Base-by-base conservation (phyloP, 2,888 invertebrate genomes). In the Cinara cedri region DNA sequence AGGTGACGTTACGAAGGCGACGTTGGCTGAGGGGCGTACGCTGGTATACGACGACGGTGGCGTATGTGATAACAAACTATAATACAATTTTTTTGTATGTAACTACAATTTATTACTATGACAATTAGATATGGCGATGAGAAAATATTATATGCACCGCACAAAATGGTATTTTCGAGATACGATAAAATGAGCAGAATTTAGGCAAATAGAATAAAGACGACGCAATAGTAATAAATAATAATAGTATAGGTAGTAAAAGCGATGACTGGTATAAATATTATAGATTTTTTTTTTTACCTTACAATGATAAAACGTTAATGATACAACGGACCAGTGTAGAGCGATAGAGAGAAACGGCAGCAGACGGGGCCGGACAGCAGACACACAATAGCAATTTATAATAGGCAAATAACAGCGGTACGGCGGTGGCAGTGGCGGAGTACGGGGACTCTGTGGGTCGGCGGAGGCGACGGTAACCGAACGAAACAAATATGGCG, bases 401-500 rank as follows among this genome's bases (percentile, higher is more conserved):
- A 3, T n/a, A n/a, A n/a, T 34, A 34, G 60, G 24, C 60, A 60
- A 24, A 60, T 46, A 66, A 66, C 46, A 66, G 46, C 66, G 4
- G 11, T 16, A 16, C 42, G 21, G 8, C 0, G 0, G 34, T 6
- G 24, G 24, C 24, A n/a, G n/a, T 9, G 21, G 46, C 66, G 66
- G 16, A 6, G 46, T 34, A 34, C 9, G 21, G 44, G 14, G 44
- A 1, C 19, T n/a, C 21, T 21, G 9, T 21, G 9, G 65, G 14
- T 0, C 11, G 49, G 68, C 0, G 68, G 70, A 24, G 42, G 34
- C 3, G 70, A 6, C n/a, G 70, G 51, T 26, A 34, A 46, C 34
- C 70, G 66, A 24, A 34, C 54, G 21, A 34, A 63, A 63, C 63
- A 63, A 63, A 63, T 63, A 63, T 63, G 63, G 63, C 63, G 34